Percentiles rank a stretch among this genome's conserved stretches.
phyloP scores from a whole-genome alignment of 2,113 vertebrate genomes.

The Onychostruthus taczanowskii region DNA sequence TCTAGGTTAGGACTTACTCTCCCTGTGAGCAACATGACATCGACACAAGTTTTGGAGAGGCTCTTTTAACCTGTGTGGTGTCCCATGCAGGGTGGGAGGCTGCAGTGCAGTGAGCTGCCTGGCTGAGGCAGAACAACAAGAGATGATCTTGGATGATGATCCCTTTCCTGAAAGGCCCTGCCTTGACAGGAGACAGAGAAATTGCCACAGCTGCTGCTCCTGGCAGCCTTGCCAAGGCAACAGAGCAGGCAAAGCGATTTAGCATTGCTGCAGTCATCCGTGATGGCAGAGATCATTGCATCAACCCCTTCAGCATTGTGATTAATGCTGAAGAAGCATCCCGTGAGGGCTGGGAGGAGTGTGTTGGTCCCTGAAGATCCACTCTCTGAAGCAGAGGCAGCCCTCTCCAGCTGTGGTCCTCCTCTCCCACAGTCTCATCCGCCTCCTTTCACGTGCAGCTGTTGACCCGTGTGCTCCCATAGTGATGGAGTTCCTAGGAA shows the following conservation, averaged over 20 bases:
- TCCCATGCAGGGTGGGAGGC: not conserved
- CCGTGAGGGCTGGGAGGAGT: not conserved
- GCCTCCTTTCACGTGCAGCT: rapidly evolving
- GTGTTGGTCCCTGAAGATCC: not conserved
- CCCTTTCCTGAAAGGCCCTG: not conserved
- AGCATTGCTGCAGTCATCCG: slow-evolving; percentile 24
- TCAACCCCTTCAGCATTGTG: not conserved
- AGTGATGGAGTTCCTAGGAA: not conserved
- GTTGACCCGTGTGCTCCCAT: rapidly evolving
- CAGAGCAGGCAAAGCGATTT: slow-evolving; percentile 31
- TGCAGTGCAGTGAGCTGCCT: not conserved
- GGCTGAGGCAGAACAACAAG: not conserved
- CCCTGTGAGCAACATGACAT: not conserved
- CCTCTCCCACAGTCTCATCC: not conserved
- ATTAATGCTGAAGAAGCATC: slow-evolving; percentile 37
- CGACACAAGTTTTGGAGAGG: not conserved
- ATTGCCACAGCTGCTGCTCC: slow-evolving; percentile 47
- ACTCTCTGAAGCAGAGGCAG: not conserved
- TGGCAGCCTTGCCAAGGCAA: not conserved
- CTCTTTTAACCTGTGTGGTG: not conserved
- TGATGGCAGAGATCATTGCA: slow-evolving; percentile 40
- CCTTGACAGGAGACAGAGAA: slow-evolving; percentile 2
- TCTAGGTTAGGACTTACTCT: not conserved
- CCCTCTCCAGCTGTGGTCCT: slow-evolving; percentile 27
- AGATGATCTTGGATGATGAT: not conserved